Percentiles rank a stretch among this genome's conserved stretches.
Evolutionary conservation across 2,888 invertebrate species (phyloP).

Genomic region (Macaria liturata): DNA sequence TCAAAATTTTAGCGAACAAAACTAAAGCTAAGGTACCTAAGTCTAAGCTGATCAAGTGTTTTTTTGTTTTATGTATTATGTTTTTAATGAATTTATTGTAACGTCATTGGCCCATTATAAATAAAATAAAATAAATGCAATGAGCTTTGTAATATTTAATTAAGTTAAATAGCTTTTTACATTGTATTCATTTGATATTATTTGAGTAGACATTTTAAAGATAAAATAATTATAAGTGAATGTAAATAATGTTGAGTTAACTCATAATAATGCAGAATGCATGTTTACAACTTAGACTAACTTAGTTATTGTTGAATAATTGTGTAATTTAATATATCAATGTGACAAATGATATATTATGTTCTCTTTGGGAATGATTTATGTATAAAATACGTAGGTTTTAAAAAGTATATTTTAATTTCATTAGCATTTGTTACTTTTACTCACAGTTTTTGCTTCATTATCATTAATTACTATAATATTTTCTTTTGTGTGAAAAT

Average conservation of each 20-base stretch:
- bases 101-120: conserved; percentile 30
- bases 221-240: conserved; percentile 7
- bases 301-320: conserved; percentile 17
- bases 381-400: no score
- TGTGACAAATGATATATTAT: conserved; percentile 7
- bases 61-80: no score
- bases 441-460: no score
- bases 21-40: no score
- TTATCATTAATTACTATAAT: no score
- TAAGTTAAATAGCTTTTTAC: conserved; percentile 61
- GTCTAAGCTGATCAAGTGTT: no score
- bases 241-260: conserved; percentile 27
- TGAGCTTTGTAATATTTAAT: conserved; percentile 66
- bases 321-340: conserved; percentile 17
- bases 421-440: no score
- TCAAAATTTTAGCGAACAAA: no score
- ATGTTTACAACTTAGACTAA: conserved; percentile 9
- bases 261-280: conserved; percentile 23
- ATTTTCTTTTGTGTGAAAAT: no score
- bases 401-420: no score
- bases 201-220: conserved; percentile 30
- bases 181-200: conserved; percentile 43
- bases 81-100: neutral
- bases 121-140: conserved; percentile 46
- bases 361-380: no score